Evolutionary conservation across 2,797 vertebrate species (phyloP).

Genomic region (Sparus aurata): DNA sequence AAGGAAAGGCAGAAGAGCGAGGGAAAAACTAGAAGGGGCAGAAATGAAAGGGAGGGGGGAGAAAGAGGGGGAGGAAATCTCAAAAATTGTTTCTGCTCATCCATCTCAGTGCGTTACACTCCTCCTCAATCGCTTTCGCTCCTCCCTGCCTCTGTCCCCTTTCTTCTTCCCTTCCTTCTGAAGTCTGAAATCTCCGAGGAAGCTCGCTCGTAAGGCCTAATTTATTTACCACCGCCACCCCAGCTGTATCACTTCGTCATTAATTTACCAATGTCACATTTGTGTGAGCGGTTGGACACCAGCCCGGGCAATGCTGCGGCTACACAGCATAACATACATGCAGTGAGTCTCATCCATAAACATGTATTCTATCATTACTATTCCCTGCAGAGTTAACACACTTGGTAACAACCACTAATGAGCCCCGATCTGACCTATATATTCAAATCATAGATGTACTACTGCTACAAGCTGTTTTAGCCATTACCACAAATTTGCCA

Average conservation of each 20-base stretch:
- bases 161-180: constrained; percentile 68
- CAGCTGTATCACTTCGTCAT: constrained; percentile 70
- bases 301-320: constrained; percentile 30
- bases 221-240: constrained; percentile 74
- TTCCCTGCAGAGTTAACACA: constrained; percentile 66
- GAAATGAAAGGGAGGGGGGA: constrained; percentile 21
- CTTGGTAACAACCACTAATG: constrained; percentile 73
- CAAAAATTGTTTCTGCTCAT: constrained; percentile 53
- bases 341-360: constrained; percentile 71
- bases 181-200: constrained; percentile 73
- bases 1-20: constrained; percentile 8
- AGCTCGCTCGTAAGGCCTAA: constrained; percentile 64
- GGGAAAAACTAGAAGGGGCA: constrained; percentile 27
- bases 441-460: constrained; percentile 65
- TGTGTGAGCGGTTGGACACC: constrained; percentile 64
- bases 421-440: constrained; percentile 76
- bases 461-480: constrained; percentile 43
- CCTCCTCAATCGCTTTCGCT: constrained; percentile 36
- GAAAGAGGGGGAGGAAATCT: constrained; percentile 22
- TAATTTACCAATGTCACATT: constrained; percentile 75
- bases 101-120: constrained; percentile 42
- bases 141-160: constrained; percentile 51
- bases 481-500: constrained; percentile 58
- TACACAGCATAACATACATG: constrained; percentile 35
- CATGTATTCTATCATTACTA: constrained; percentile 65